Conservation (phyloP, 2,113 vertebrate species). For the Prunella himalayana region DNA sequence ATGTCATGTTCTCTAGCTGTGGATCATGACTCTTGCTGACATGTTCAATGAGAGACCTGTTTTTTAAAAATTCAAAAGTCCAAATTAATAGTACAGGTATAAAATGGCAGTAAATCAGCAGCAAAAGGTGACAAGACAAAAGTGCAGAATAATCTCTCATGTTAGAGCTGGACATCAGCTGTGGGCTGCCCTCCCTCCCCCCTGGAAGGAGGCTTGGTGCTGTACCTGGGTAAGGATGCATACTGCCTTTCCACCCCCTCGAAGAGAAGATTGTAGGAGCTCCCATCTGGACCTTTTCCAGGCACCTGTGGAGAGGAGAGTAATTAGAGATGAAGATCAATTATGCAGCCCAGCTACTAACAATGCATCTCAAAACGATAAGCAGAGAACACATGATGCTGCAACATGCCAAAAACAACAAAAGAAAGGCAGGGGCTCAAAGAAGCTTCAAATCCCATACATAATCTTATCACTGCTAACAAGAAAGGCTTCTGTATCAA, state of each 20-base stretch:
- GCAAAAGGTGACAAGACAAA: constrained; percentile 32
- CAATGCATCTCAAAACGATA: constrained; percentile 67
- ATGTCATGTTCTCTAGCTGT: constrained; percentile 22
- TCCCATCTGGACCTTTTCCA: constrained; percentile 80
- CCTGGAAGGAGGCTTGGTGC: neutral
- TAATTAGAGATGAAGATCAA: constrained; percentile 75
- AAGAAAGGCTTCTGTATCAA: neutral
- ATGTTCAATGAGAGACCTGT: constrained; percentile 45
- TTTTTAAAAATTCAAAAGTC: constrained; percentile 45
- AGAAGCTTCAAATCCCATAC: constrained; percentile 15
- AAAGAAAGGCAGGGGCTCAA: constrained; percentile 45
- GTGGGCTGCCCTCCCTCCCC: constrained; percentile 4
- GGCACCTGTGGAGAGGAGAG: constrained; percentile 80
- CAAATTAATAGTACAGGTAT: constrained; percentile 61
- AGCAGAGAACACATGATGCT: constrained; percentile 62
- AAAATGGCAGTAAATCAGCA: constrained; percentile 48
- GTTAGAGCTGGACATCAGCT: constrained; percentile 13
- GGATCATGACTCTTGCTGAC: constrained; percentile 66
- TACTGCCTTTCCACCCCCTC: constrained; percentile 84
- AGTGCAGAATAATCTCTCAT: constrained; percentile 29
- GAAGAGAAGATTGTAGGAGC: constrained; percentile 68
- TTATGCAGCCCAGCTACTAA: constrained; percentile 69
- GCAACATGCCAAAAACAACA: constrained; percentile 65
- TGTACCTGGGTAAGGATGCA: constrained; percentile 83
- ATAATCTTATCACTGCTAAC: constrained; percentile 49